Conservation (phyloP, 2,888 invertebrate species). For the Synergus laeviventris region DNA sequence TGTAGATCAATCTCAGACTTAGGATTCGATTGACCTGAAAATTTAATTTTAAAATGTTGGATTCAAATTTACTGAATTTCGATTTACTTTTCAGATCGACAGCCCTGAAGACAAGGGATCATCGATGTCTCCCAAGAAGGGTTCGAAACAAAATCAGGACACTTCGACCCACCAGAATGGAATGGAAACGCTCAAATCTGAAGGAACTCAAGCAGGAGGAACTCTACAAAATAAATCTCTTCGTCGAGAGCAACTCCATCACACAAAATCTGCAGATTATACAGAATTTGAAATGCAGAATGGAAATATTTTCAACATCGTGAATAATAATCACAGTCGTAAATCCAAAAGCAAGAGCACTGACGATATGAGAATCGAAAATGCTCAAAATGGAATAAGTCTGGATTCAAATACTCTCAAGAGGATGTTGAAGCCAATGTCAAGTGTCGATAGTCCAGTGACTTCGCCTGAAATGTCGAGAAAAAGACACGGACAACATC, state of each 20-base stretch:
- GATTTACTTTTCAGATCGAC: slow-evolving; percentile 64
- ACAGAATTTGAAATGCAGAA: slow-evolving; percentile 77
- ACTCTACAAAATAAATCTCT: slow-evolving; percentile 78
- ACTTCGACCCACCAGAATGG: slow-evolving; percentile 71
- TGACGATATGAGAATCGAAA: slow-evolving; percentile 86
- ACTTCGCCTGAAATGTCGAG: slow-evolving; percentile 94
- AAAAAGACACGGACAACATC: slow-evolving; percentile 84
- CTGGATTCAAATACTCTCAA: slow-evolving; percentile 92
- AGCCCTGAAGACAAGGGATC: slow-evolving; percentile 75
- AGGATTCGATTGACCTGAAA: no score
- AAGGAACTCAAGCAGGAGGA: slow-evolving; percentile 90
- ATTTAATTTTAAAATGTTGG: no score
- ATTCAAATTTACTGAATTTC: neutral
- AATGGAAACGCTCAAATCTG: slow-evolving; percentile 82
- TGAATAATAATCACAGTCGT: slow-evolving; percentile 76
- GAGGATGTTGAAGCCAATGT: slow-evolving; percentile 96
- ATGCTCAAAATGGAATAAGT: slow-evolving; percentile 75
- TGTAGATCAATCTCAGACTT: no score
- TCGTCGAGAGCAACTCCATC: slow-evolving; percentile 72
- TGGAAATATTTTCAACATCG: slow-evolving; percentile 73
- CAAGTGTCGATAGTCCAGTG: slow-evolving; percentile 91
- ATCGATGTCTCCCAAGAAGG: slow-evolving; percentile 76
- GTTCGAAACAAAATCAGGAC: slow-evolving; percentile 78
- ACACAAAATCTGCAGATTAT: slow-evolving; percentile 78
- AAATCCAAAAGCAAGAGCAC: slow-evolving; percentile 92